These are phyloP conservation scores for Delia radicum DNA, from an alignment of 1,140 invertebrate genomes.

Conservation along the genomic window DNA sequence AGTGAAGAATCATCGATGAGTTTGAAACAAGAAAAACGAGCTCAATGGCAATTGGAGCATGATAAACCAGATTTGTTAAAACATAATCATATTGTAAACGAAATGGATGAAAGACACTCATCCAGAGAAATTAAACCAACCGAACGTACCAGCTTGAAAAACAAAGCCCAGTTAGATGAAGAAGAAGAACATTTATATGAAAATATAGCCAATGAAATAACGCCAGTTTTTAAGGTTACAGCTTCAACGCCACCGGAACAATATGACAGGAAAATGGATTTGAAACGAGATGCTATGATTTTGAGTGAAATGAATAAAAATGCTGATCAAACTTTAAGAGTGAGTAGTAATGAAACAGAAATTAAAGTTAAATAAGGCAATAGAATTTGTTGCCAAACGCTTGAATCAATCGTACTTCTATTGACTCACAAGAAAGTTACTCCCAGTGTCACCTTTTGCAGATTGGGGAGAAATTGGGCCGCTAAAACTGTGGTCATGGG, in stretches of 20 bases:
- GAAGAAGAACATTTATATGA: slow-evolving; percentile 46
- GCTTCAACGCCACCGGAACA: slow-evolving; percentile 28
- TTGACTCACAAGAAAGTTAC: too few species aligned
- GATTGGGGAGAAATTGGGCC: too few species aligned
- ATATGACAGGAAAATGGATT: slow-evolving; percentile 47
- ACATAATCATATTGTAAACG: slow-evolving; percentile 41
- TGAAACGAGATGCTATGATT: slow-evolving; percentile 49
- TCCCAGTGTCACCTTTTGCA: too few species aligned
- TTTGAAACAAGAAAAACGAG: slow-evolving; percentile 31
- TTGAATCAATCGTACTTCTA: too few species aligned
- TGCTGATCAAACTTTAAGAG: slow-evolving; percentile 54
- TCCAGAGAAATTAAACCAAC: slow-evolving; percentile 24
- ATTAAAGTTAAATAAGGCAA: too few species aligned
- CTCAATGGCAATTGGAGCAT: slow-evolving; percentile 50
- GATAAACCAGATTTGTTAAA: slow-evolving; percentile 51
- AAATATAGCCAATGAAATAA: slow-evolving; percentile 49
- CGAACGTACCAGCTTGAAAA: slow-evolving; percentile 3
- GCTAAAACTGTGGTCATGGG: too few species aligned
- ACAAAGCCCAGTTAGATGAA: slow-evolving; percentile 27
- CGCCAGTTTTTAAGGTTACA: slow-evolving; percentile 45
- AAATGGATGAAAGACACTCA: neutral
- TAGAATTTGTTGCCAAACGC: too few species aligned
- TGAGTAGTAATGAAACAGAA: slow-evolving; percentile 26
- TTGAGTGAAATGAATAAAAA: slow-evolving; percentile 53
- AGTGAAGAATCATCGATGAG: neutral